Conservation (phyloP, 2,113 vertebrate species). For the Herpetotheres cachinnans region DNA sequence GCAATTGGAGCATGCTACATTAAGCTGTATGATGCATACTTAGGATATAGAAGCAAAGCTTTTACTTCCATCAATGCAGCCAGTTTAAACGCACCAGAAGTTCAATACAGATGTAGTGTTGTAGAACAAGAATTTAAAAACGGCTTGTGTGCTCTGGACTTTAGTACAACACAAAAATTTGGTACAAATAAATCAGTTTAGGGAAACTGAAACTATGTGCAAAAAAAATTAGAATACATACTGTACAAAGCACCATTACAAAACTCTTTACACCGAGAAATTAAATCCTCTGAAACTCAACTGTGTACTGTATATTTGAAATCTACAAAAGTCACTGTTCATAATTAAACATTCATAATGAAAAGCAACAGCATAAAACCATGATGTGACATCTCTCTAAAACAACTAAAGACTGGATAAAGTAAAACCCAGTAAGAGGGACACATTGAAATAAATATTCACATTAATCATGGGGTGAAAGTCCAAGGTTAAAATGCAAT, state of each 20-base stretch:
- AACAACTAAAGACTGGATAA: conserved; percentile 61
- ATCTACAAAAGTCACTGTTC: conserved; percentile 69
- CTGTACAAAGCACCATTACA: conserved; percentile 76
- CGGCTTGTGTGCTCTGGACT: conserved; percentile 73
- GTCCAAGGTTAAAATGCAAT: conserved; percentile 66
- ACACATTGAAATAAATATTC: conserved; percentile 78
- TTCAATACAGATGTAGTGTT: conserved; percentile 75
- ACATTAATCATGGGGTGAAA: conserved; percentile 77
- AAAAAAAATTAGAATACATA: conserved; percentile 76
- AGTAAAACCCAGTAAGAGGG: conserved; percentile 61
- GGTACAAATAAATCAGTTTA: conserved; percentile 73
- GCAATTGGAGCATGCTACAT: conserved; percentile 51
- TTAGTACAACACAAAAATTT: conserved; percentile 62
- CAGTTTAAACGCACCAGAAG: conserved; percentile 63
- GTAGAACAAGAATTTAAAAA: conserved; percentile 38
- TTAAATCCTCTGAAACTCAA: conserved; percentile 70
- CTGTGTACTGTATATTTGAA: conserved; percentile 63
- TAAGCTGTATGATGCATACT: conserved; percentile 29
- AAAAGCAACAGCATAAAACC: conserved; percentile 66
- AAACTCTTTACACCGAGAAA: conserved; percentile 75
- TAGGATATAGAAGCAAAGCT: conserved; percentile 46
- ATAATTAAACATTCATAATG: conserved; percentile 66
- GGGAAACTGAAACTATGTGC: conserved; percentile 79
- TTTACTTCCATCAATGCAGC: conserved; percentile 56
- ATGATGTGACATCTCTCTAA: conserved; percentile 52